phyloP scores from a whole-genome alignment of 2,888 invertebrate genomes.

The Chrysotoxum bicinctum region DNA sequence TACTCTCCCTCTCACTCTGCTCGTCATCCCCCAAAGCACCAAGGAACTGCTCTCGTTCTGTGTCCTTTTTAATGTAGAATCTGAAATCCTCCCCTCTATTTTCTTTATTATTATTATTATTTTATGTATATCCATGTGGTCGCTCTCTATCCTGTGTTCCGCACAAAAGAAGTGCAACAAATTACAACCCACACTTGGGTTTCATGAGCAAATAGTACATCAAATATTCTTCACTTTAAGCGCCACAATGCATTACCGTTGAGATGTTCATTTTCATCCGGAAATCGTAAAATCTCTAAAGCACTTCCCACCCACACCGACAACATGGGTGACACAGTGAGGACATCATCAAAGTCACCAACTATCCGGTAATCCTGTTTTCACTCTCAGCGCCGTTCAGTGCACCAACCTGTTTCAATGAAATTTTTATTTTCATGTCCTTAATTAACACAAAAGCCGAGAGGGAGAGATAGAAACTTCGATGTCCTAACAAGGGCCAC shows the following conservation, averaged over 20 bases:
- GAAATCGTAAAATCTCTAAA: constrained; percentile 10
- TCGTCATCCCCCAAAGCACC: not conserved
- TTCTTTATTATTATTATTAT: constrained; percentile 4
- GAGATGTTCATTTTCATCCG: constrained; percentile 60
- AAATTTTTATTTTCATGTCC: constrained; percentile 52
- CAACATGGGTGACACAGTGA: not conserved
- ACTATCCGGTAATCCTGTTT: constrained; percentile 47
- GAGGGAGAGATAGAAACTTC: constrained; percentile 25
- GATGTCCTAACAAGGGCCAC: constrained; percentile 21
- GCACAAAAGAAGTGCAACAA: constrained; percentile 49
- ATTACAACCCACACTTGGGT: constrained; percentile 43
- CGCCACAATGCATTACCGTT: constrained; percentile 50
- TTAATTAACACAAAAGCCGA: constrained; percentile 58
- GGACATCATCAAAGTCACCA: constrained; percentile 41
- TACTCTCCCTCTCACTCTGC: not conserved
- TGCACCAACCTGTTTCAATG: constrained; percentile 38
- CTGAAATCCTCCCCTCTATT: not conserved
- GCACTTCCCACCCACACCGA: not conserved
- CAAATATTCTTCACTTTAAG: constrained; percentile 31
- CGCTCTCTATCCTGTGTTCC: constrained; percentile 16
- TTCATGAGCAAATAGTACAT: constrained; percentile 46
- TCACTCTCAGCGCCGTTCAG: constrained; percentile 13
- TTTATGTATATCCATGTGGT: not conserved
- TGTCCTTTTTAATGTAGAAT: not conserved
- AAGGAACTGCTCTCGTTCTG: not conserved